These are phyloP conservation scores for Eustalomyia histrio DNA, from an alignment of 2,888 invertebrate species.

Conservation along the genomic window DNA sequence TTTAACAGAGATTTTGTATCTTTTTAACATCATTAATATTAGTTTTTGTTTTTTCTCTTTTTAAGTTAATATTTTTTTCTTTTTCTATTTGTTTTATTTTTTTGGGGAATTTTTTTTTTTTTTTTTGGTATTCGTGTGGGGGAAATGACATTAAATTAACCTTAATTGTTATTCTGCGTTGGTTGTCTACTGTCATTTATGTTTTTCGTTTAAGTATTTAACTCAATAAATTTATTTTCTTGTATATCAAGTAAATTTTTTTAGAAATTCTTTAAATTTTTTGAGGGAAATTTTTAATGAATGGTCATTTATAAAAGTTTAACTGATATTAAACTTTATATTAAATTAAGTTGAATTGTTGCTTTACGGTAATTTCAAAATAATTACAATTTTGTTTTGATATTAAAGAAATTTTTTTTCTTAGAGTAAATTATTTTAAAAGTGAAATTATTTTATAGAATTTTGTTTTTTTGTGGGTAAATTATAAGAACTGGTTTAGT, in stretches of 20 bases:
- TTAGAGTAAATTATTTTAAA: not conserved
- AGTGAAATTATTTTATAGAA: conserved; percentile 39
- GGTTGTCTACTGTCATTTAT: not conserved
- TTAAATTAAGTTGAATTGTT: not conserved
- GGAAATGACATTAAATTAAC: conserved; percentile 69
- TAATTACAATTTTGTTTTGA: not conserved
- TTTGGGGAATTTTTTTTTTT: not conserved
- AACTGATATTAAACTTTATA: not conserved
- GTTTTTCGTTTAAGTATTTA: conserved; percentile 15
- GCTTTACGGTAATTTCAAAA: not conserved
- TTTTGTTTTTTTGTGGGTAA: no score
- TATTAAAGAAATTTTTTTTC: conserved; percentile 1
- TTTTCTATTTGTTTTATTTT: not conserved
- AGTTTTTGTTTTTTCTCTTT: not conserved
- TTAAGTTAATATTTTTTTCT: not conserved
- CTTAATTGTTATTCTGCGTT: conserved; percentile 64
- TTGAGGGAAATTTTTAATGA: not conserved
- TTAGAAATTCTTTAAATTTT: not conserved
- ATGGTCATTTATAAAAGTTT: conserved; percentile 18
- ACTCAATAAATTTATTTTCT: conserved; percentile 35
- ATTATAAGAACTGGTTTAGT: no score
- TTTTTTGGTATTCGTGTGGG: not conserved
- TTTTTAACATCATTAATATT: conserved; percentile 25
- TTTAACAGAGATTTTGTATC: not conserved
- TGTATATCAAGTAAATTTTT: no score